A percentile compares a stretch with the other conserved stretches of the same genome.
Evolutionary conservation across 1,140 invertebrate genomes (phyloP).

Genomic region (Mya arenaria): DNA sequence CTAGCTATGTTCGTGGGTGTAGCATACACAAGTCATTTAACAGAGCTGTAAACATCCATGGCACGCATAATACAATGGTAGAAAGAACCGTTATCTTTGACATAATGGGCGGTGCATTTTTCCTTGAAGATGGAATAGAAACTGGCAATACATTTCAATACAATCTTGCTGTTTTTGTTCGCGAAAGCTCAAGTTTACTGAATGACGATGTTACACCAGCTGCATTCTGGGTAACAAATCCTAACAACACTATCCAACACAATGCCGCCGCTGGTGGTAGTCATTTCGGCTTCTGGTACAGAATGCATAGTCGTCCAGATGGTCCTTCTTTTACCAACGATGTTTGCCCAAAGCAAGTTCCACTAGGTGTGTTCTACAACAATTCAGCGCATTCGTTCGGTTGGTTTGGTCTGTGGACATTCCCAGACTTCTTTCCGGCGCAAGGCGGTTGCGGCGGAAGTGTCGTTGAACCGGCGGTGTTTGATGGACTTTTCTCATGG

Average conservation of each 20-base stretch:
- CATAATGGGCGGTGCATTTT: constrained; percentile 77
- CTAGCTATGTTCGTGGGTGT: constrained; percentile 69
- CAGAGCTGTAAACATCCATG: constrained; percentile 74
- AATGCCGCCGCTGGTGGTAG: constrained; percentile 77
- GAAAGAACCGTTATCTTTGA: constrained; percentile 70
- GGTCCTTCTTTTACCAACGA: constrained; percentile 71
- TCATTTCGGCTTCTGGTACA: constrained; percentile 79
- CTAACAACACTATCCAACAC: constrained; percentile 75
- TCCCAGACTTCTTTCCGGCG: constrained; percentile 69
- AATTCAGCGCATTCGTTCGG: constrained; percentile 78
- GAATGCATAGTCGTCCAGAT: constrained; percentile 73
- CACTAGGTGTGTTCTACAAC: constrained; percentile 70
- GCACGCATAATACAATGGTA: constrained; percentile 64
- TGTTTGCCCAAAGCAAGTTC: constrained; percentile 69
- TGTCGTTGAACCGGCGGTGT: constrained; percentile 59
- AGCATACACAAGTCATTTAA: constrained; percentile 71
- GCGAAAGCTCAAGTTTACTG: constrained; percentile 71
- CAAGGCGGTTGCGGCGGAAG: constrained; percentile 57
- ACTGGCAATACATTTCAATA: constrained; percentile 75
- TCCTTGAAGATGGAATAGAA: constrained; percentile 79
- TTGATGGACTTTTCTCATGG: constrained; percentile 69
- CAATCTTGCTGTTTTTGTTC: constrained; percentile 77
- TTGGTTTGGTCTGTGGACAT: constrained; percentile 78
- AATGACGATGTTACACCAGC: constrained; percentile 80
- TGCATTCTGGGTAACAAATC: constrained; percentile 76